Evolutionary conservation across 1,140 invertebrate species (phyloP).

Genomic region (Pachypsylla venusta): DNA sequence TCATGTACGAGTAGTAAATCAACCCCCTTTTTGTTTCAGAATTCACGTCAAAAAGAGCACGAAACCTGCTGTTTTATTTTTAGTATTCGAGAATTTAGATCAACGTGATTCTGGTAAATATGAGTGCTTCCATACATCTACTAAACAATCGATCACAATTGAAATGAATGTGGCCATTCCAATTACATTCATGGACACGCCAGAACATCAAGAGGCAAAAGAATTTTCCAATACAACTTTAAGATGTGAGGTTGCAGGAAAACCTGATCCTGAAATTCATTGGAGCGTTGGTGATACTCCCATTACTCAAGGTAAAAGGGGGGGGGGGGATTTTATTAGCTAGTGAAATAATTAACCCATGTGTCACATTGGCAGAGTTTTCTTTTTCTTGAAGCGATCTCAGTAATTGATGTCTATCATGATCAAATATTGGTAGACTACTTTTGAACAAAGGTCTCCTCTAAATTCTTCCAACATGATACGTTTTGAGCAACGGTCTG

Average conservation of each 20-base stretch:
- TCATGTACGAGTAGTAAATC: too few species aligned
- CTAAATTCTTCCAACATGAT: too few species aligned
- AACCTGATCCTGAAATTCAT: constrained; percentile 10
- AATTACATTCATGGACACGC: constrained; percentile 4
- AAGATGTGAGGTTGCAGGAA: constrained; percentile 12
- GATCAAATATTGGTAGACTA: too few species aligned
- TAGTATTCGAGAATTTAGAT: neutral
- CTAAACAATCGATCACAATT: neutral
- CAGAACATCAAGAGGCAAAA: neutral
- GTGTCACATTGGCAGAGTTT: too few species aligned
- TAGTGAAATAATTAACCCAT: too few species aligned
- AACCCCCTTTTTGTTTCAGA: neutral
- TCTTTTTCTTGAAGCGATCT: too few species aligned
- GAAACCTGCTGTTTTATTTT: neutral
- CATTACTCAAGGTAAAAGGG: constrained; percentile 3
- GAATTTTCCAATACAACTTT: neutral
- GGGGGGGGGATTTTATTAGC: too few species aligned
- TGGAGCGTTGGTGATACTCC: constrained; percentile 3
- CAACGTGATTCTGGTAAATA: neutral
- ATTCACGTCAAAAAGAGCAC: neutral
- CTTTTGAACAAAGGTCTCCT: too few species aligned
- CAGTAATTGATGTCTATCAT: too few species aligned
- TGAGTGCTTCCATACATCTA: constrained; percentile 2
- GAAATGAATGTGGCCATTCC: constrained; percentile 6
- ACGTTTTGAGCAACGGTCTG: too few species aligned